A percentile compares a stretch with the other conserved stretches of the same genome.
Evolutionary conservation across 1,140 invertebrate species (phyloP).

Genomic region (Diuraphis noxia): DNA sequence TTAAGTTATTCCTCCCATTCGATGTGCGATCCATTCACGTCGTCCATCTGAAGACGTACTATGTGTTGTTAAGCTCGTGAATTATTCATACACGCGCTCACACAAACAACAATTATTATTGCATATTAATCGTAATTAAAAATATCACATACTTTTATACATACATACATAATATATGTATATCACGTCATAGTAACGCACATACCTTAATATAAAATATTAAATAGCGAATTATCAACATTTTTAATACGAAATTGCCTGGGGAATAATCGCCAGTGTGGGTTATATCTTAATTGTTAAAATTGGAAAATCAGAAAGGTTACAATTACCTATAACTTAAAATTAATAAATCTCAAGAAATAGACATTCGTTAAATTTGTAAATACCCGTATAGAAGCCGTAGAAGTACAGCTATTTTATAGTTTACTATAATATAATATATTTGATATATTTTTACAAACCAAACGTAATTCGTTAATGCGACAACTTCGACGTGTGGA

Average conservation of each 20-base stretch:
- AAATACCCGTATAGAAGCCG: background rate
- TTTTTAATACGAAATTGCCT: background rate
- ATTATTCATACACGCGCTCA: background rate
- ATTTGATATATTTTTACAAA: background rate
- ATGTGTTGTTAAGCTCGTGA: background rate
- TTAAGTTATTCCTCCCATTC: slow-evolving; percentile 43
- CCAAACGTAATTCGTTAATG: background rate
- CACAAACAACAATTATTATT: background rate
- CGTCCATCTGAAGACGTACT: background rate
- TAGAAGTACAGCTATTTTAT: background rate
- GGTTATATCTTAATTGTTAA: too few species aligned
- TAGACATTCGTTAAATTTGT: too few species aligned
- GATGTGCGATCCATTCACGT: background rate
- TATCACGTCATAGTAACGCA: too few species aligned
- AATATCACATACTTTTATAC: background rate
- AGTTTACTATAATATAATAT: background rate
- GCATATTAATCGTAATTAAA: background rate
- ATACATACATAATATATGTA: background rate
- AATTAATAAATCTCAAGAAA: too few species aligned
- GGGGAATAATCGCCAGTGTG: background rate
- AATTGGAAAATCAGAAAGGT: too few species aligned
- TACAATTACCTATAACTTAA: too few species aligned
- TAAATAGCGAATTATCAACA: background rate
- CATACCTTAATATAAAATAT: too few species aligned
- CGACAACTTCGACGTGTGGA: background rate